Base-by-base conservation (phyloP, 2,797 vertebrate species). In the Peromyscus eremicus region DNA sequence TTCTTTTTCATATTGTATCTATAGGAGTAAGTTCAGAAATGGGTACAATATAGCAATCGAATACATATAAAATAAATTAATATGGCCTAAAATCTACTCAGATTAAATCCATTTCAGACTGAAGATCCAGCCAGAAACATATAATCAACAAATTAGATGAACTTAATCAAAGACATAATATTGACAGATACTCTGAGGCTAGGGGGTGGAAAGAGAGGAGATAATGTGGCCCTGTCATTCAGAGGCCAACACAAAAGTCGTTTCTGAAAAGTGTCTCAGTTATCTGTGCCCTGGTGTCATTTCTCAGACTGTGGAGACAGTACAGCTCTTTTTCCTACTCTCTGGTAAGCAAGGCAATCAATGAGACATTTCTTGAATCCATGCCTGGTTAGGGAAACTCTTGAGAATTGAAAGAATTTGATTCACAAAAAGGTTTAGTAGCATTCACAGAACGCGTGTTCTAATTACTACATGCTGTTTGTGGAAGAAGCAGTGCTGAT, bases 401-500 rank as follows among this genome's bases (percentile, higher is more conserved):
- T 94, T 93, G 75, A 96, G 91, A 97, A 93, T 0, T 71, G 92
- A 97, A 97, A 97, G 92, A 97, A 97, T 97, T 95, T 97, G 96
- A 97, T 98, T 97, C 97, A 97, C 91, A 95, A 94, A 97, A 96
- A 95, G 91, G 43, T 87, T 97, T 94, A 87, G 96, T 70, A 82
- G 75, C 96, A 96, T 97, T 97, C 94, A 97, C 68, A 60, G 80
- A 96, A 91, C 80, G 86, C 52, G 62, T 94, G 92, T 92, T 96
- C 66, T 95, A 97, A 97, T 97, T 90, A 96, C 86, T 93, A 62
- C 92, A 91, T 89, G 92, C 93, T 94, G 60, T 73, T 79, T 83
- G 84, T 94, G 84, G 71, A 40, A 60, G 85, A 82, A 96, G 88
- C 75, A 34, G 37, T 55, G 62, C 94, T 95, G 96, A 97, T 94